Percentiles rank a stretch among this genome's conserved stretches.
phyloP scores from a whole-genome alignment of 2,888 invertebrate genomes.

The Ophonus ardosiacus region DNA sequence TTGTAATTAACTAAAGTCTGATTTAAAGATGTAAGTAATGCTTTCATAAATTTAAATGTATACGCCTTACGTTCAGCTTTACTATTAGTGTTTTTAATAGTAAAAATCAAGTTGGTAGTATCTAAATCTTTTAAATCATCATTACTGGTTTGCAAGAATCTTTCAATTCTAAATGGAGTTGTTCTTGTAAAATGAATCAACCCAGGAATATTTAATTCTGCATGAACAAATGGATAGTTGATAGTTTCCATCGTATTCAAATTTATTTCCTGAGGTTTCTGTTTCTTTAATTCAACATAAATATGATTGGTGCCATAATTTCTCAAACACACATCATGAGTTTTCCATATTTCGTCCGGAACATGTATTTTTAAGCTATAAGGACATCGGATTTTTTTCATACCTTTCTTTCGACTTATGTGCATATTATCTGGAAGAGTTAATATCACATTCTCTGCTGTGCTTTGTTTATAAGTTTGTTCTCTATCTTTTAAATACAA shows the following conservation, averaged over 20 bases:
- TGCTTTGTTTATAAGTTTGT: background rate
- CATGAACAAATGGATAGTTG: constrained; percentile 66
- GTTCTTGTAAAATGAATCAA: constrained; percentile 64
- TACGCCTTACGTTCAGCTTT: constrained; percentile 56
- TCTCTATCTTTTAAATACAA: constrained; percentile 37
- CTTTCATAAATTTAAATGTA: constrained; percentile 63
- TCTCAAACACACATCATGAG: background rate
- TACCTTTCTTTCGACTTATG: background rate
- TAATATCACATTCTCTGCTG: background rate
- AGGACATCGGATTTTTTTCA: constrained; percentile 3
- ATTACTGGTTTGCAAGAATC: constrained; percentile 64
- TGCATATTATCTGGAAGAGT: constrained; percentile 1
- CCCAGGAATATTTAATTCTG: constrained; percentile 65
- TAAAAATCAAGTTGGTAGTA: constrained; percentile 49
- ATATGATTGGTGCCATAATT: constrained; percentile 6
- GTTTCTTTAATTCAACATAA: constrained; percentile 11
- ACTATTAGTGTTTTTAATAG: constrained; percentile 52
- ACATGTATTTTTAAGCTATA: constrained; percentile 34
- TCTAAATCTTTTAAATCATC: constrained; percentile 59
- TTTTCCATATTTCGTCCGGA: constrained; percentile 6
- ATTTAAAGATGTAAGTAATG: constrained; percentile 61
- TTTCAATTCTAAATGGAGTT: constrained; percentile 64
- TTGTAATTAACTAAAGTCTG: background rate
- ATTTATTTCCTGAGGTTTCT: background rate
- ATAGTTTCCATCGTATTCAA: constrained; percentile 64